These are phyloP conservation scores for Drosophila watanabei DNA, from an alignment of 1,140 invertebrate genomes.

Conservation along the genomic window DNA sequence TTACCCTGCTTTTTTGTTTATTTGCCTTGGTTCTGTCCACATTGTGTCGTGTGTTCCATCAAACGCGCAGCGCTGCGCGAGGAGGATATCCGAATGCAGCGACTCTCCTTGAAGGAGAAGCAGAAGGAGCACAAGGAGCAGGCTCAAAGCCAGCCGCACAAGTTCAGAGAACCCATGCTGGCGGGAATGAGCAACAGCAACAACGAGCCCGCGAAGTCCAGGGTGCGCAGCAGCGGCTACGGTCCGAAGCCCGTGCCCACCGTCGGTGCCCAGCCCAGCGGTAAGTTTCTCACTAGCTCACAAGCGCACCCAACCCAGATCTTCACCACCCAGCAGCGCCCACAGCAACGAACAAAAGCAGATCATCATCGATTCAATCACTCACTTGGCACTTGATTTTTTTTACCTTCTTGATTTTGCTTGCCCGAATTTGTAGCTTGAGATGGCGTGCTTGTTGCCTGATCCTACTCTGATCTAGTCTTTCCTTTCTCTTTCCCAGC, in stretches of 20 bases:
- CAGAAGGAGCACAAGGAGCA: constrained; percentile 20
- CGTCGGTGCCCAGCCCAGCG: constrained; percentile 23
- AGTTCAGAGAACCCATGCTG: constrained; percentile 54
- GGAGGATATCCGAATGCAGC: constrained; percentile 77
- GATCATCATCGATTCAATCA: constrained; percentile 25
- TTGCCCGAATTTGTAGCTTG: constrained; percentile 38
- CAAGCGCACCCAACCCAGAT: constrained; percentile 46
- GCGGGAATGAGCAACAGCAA: constrained; percentile 20
- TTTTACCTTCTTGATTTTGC: constrained; percentile 40
- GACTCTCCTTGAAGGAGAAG: constrained; percentile 63
- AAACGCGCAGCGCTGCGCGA: constrained; percentile 68
- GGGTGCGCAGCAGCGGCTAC: constrained; percentile 67
- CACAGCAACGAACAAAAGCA: constrained; percentile 30
- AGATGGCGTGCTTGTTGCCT: neutral
- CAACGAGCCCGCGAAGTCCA: constrained; percentile 32
- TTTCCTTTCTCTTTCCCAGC: constrained; percentile 84
- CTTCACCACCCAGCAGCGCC: constrained; percentile 39
- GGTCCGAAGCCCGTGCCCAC: constrained; percentile 39
- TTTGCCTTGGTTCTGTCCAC: constrained; percentile 50
- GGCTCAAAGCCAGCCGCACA: constrained; percentile 8
- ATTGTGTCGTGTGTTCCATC: constrained; percentile 8
- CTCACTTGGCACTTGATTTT: constrained; percentile 38
- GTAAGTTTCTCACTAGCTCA: constrained; percentile 40
- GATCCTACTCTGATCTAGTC: neutral
- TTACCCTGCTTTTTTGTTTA: constrained; percentile 53